phyloP scores from a whole-genome alignment of 2,113 vertebrate species.

The Corvus moneduloides region DNA sequence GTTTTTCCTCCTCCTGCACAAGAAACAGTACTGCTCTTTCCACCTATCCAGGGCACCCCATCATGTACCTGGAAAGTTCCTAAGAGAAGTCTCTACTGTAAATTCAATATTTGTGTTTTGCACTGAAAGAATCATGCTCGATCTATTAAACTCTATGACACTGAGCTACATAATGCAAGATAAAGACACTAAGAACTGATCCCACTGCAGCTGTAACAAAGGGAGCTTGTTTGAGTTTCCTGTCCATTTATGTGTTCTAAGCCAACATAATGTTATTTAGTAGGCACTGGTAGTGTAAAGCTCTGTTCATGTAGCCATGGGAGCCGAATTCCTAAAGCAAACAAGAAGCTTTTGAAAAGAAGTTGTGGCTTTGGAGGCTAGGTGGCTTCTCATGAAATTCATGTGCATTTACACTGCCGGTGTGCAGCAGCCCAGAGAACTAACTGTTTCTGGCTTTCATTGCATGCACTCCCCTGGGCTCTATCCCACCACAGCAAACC shows the following conservation, averaged over 20 bases:
- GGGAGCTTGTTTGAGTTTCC: background rate
- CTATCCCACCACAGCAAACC: background rate
- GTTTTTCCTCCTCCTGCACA: background rate
- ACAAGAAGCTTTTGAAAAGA: background rate
- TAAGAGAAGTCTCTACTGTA: background rate
- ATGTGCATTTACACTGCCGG: background rate
- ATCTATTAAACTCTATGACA: background rate
- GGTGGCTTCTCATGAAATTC: background rate
- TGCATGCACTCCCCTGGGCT: background rate
- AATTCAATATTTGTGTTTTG: background rate
- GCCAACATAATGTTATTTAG: background rate
- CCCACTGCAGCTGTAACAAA: background rate
- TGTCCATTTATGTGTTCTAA: background rate
- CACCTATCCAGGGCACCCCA: background rate
- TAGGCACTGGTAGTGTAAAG: background rate
- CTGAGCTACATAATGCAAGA: background rate
- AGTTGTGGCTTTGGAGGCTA: background rate
- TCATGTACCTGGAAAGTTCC: rapidly evolving
- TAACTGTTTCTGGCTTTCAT: background rate
- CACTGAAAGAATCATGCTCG: background rate
- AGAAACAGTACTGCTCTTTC: background rate
- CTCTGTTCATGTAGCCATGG: background rate
- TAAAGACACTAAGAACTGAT: background rate
- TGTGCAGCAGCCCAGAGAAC: background rate
- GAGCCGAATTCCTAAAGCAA: background rate